Evolutionary conservation across 2,797 vertebrate species (phyloP).

Genomic region (Nyctalus aviator): DNA sequence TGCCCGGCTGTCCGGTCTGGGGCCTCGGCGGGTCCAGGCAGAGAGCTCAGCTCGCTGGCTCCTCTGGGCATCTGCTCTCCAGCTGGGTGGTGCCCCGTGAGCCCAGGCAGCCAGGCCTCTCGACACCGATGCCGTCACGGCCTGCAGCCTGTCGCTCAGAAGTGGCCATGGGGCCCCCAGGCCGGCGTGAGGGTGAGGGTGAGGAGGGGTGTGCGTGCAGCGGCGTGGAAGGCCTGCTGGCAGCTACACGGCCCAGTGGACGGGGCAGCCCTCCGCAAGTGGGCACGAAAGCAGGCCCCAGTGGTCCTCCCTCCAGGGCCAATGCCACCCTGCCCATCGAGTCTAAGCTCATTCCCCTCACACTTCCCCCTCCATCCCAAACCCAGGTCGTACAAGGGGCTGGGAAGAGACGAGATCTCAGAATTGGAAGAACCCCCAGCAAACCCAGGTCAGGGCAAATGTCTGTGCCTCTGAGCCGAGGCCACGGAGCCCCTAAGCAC

Average conservation of each 20-base stretch:
- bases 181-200: rapidly evolving
- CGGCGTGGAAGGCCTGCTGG: not conserved
- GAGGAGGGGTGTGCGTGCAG: not conserved
- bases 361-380: rapidly evolving
- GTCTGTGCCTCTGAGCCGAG: rapidly evolving
- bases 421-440: not conserved
- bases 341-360: too few relatives aligned
- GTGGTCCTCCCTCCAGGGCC: not conserved
- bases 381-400: rapidly evolving
- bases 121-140: too few relatives aligned
- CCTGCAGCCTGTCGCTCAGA: not conserved
- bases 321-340: rapidly evolving
- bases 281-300: not conserved
- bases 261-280: rapidly evolving
- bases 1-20: not conserved
- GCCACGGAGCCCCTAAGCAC: rapidly evolving
- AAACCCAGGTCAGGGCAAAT: rapidly evolving
- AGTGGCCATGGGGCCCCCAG: not conserved
- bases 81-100: not conserved
- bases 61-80: not conserved
- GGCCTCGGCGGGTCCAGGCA: not conserved
- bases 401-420: rapidly evolving
- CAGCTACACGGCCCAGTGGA: not conserved
- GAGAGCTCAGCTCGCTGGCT: rapidly evolving
- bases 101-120: not conserved